Conservation (phyloP, 2,888 invertebrate genomes). For the Agrotis puta region DNA sequence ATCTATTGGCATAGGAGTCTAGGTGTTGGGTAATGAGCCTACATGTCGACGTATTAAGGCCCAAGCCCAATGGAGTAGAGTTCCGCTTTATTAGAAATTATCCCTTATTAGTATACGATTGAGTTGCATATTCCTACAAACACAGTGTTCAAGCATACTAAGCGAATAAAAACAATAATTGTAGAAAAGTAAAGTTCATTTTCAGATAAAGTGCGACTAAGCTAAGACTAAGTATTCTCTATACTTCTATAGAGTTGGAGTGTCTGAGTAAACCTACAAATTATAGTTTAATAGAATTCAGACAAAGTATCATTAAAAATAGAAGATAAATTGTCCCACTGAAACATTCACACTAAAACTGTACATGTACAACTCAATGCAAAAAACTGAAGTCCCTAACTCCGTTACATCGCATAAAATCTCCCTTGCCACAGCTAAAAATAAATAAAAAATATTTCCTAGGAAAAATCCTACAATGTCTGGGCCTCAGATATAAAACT, state of each 20-base stretch:
- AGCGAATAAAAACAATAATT: too few species aligned
- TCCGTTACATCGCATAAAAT: conserved; percentile 20
- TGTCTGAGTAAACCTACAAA: too few species aligned
- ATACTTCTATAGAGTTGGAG: too few species aligned
- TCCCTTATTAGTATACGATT: too few species aligned
- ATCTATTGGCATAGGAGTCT: not conserved
- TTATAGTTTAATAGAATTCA: not conserved
- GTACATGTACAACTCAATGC: not conserved
- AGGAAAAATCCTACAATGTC: conserved; percentile 23
- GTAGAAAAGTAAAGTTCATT: too few species aligned
- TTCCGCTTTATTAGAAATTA: too few species aligned
- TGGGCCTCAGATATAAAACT: conserved; percentile 57
- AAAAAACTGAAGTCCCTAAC: conserved; percentile 15
- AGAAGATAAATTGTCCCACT: not conserved
- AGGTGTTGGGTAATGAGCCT: not conserved
- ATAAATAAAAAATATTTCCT: conserved; percentile 38
- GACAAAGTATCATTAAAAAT: not conserved
- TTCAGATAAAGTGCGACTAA: too few species aligned
- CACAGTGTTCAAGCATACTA: too few species aligned
- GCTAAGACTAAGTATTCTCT: too few species aligned
- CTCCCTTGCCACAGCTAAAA: conserved; percentile 26
- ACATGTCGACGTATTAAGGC: too few species aligned
- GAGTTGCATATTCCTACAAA: too few species aligned
- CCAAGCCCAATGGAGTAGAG: too few species aligned
- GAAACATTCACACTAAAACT: conserved; percentile 16